Conservation (phyloP, 2,797 vertebrate species). For the Geotrypetes seraphini region DNA sequence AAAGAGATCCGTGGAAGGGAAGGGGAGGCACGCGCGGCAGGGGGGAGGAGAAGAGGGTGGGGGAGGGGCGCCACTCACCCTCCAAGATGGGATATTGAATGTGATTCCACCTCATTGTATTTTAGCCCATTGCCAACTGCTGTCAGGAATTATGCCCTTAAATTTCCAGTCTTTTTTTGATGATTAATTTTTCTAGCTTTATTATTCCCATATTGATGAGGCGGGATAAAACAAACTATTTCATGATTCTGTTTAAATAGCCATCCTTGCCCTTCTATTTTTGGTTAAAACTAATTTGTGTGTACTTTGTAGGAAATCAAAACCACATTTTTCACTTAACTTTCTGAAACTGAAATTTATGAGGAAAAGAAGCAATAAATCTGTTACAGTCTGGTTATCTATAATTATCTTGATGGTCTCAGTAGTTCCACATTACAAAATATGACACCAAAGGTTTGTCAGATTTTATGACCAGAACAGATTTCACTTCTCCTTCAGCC, state of each 20-base stretch:
- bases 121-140: too few species aligned
- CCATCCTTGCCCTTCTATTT: slow-evolving; percentile 47
- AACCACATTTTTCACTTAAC: slow-evolving; percentile 70
- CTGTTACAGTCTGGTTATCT: slow-evolving; percentile 67
- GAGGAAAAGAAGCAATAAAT: slow-evolving; percentile 65
- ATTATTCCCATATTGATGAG: slow-evolving; percentile 33
- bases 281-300: slow-evolving; percentile 59
- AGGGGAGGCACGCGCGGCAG: too few species aligned
- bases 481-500: slow-evolving; percentile 55
- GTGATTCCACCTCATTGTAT: too few species aligned
- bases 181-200: slow-evolving; percentile 35
- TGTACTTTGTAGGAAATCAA: slow-evolving; percentile 61
- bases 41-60: too few species aligned
- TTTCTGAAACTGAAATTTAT: slow-evolving; percentile 72
- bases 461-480: slow-evolving; percentile 40
- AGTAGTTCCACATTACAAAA: slow-evolving; percentile 56
- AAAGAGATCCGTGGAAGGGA: too few species aligned
- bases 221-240: slow-evolving; percentile 35
- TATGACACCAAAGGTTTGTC: slow-evolving; percentile 48
- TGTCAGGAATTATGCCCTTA: too few species aligned
- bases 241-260: slow-evolving; percentile 36
- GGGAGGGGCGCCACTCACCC: too few species aligned
- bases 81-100: too few species aligned
- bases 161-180: slow-evolving; percentile 27
- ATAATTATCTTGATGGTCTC: slow-evolving; percentile 67